These are phyloP conservation scores for Rhingia rostrata DNA, from an alignment of 2,888 invertebrate species.

Conservation along the genomic window DNA sequence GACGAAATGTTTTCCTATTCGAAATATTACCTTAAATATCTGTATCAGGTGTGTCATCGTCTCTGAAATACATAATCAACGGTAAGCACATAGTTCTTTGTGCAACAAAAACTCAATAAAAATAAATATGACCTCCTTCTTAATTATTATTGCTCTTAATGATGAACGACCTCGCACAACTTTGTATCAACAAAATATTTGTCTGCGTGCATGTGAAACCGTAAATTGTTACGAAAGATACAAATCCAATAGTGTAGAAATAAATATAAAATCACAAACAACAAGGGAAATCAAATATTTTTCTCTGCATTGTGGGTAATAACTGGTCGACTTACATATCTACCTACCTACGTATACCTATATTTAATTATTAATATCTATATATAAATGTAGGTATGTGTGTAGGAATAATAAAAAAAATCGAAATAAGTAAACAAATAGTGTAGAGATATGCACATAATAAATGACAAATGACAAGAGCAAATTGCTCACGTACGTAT, in stretches of 20 bases:
- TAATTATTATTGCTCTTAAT: constrained; percentile 27
- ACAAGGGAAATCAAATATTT: constrained; percentile 37
- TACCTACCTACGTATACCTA: constrained; percentile 9
- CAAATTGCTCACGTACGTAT: constrained; percentile 68
- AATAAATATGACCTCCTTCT: constrained; percentile 38
- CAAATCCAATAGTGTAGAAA: background rate
- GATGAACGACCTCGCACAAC: constrained; percentile 26
- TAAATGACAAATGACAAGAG: constrained; percentile 74
- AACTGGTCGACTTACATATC: constrained; percentile 45
- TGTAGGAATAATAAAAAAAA: constrained; percentile 30
- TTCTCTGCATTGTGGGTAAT: constrained; percentile 24
- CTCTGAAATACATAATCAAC: background rate
- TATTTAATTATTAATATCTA: constrained; percentile 60
- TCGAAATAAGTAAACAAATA: constrained; percentile 53
- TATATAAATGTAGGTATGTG: background rate
- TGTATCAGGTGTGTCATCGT: no score
- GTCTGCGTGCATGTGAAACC: background rate
- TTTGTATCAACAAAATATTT: background rate
- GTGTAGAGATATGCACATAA: constrained; percentile 66
- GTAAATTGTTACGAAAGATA: background rate
- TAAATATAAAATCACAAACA: background rate
- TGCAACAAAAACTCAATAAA: background rate
- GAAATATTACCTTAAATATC: no score
- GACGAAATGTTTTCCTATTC: no score
- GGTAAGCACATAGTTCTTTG: background rate